Evolutionary conservation across 2,113 vertebrate species (phyloP), one percentile per base, ranked within the genome.

Genomic region (Rhabdomys dilectus): DNA sequence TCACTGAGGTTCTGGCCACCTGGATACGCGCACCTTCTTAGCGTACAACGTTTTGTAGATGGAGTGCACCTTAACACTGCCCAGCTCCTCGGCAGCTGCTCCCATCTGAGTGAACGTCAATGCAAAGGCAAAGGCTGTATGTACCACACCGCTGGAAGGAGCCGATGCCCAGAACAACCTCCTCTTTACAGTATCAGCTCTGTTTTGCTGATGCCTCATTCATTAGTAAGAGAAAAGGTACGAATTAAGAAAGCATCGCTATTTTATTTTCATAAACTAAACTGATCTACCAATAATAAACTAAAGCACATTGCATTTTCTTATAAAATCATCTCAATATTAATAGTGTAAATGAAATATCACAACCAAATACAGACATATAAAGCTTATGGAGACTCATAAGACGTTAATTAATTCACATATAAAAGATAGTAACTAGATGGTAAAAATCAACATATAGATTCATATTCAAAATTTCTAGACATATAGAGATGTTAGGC

Each of bases 121-220:
- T 80, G 86, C 73, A 73, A 98, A 93, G 97, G 97, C 97, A 98
- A 96, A 95, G 87, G 91, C 97, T 98, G 95, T 98, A 98, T 98
- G 98, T 96, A 98, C 91, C 42, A 91, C 89, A 97, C 89, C 98
- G 95, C 75, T 98, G 98, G 98, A 98, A 98, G 66, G 88, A 97
- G 98, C 95, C 92, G 91, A 98, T 96, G 97, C 73, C 97, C 92
- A 96, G 81, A 85, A 97, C 98, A 98, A 98, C 98, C 97, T 98
- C 98, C 98, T 98, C 98, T 98, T 98, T 98, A 97, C 88, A 98
- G 97, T 93, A 97, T 94, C 88, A 97, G 95, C 96, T 97, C 91
- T 97, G 96, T 97, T 98, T 97, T 97, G 73, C 34, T 98, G 98
- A 98, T 93, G 91, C 80, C 95, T 80, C 31, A 80, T 17, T 95